Conservation (phyloP, 2,888 invertebrate genomes). For the Drosophila vallismaia region DNA sequence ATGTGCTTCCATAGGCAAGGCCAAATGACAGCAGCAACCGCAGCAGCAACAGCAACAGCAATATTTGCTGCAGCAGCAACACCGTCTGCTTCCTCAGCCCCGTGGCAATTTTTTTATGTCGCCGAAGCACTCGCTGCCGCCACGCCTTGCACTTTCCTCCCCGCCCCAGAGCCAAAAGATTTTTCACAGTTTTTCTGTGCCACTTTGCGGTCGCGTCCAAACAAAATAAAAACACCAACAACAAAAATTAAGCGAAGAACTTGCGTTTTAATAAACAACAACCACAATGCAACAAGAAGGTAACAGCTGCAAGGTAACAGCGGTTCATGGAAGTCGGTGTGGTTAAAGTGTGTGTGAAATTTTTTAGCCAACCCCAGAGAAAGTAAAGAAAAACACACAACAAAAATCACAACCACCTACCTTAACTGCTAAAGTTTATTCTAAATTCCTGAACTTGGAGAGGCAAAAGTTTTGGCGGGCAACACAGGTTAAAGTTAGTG, state of each 20-base stretch:
- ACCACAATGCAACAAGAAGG: slow-evolving; percentile 23
- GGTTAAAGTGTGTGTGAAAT: slow-evolving; percentile 62
- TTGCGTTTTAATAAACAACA: slow-evolving; percentile 69
- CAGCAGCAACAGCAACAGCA: slow-evolving; percentile 11
- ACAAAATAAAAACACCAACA: slow-evolving; percentile 33
- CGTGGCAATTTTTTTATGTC: slow-evolving; percentile 18
- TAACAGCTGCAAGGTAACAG: slow-evolving; percentile 37
- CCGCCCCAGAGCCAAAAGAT: slow-evolving; percentile 35
- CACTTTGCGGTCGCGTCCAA: slow-evolving; percentile 62
- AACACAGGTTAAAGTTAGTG: slow-evolving; percentile 33
- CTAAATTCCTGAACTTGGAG: slow-evolving; percentile 61
- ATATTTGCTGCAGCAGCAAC: slow-evolving; percentile 24
- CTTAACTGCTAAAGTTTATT: slow-evolving; percentile 48
- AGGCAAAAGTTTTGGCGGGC: slow-evolving; percentile 35
- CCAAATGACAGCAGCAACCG: slow-evolving; percentile 41
- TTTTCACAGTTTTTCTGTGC: slow-evolving; percentile 67
- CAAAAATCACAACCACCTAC: slow-evolving; percentile 36
- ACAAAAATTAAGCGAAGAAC: slow-evolving; percentile 60
- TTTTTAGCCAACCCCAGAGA: slow-evolving; percentile 57
- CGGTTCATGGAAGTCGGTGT: slow-evolving; percentile 27
- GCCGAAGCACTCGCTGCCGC: slow-evolving; percentile 16
- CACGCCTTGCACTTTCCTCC: slow-evolving; percentile 65
- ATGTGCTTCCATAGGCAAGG: slow-evolving; percentile 64
- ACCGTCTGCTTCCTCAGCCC: slow-evolving; percentile 31
- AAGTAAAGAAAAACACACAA: slow-evolving; percentile 56